Evolutionary conservation across 2,797 vertebrate species (phyloP), one percentile per base, ranked within the genome.

Genomic region (Sebastes kiyomatsui): DNA sequence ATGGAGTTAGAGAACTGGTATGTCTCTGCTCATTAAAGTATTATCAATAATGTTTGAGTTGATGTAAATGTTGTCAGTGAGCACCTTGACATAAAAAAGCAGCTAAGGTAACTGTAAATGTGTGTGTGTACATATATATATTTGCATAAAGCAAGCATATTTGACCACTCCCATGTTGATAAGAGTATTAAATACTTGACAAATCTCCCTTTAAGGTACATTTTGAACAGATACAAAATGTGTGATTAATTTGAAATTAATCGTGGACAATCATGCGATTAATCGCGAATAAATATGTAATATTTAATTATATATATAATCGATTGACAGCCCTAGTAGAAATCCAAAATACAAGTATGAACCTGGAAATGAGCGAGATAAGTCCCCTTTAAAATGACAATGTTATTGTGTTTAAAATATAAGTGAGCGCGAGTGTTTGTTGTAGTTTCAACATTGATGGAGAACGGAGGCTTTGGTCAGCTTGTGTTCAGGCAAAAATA

Each of bases 1-100:
- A 49, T 65, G 75, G 33, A 81, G 75, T 77, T 65, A 75, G 28
- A 56, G 77, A 78, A 22, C 38, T 69, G 73, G 70, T 80, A 83
- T 86, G 72, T 86, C 75, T 72, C 67, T 72, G 46, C 59, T 77
- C 55, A 54, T 7, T 42, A 18, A 77, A 77, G 32, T 58, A 20
- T 84, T 38, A 73, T 82, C 16, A 25, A 4, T 60, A 49, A 49
- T 30, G 23, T 59, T 23, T 68, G 30, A 70, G 25, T 23, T 67
- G 27, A 66, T 81, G 32, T 69, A 52, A 69, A 67, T 64, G 11
- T 81, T 58, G 69, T 58, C 61, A 70, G 20, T 27, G 25, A 68
- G 62, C 4, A 11, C 13, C 11, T 28, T 79, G 52, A 65, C 27
- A 27, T 27, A 27, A 28, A 38, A 79, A 62, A 3, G 6, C 61